Evolutionary conservation across 2,888 invertebrate species (phyloP).

Genomic region (Chloroclystis v-ata): DNA sequence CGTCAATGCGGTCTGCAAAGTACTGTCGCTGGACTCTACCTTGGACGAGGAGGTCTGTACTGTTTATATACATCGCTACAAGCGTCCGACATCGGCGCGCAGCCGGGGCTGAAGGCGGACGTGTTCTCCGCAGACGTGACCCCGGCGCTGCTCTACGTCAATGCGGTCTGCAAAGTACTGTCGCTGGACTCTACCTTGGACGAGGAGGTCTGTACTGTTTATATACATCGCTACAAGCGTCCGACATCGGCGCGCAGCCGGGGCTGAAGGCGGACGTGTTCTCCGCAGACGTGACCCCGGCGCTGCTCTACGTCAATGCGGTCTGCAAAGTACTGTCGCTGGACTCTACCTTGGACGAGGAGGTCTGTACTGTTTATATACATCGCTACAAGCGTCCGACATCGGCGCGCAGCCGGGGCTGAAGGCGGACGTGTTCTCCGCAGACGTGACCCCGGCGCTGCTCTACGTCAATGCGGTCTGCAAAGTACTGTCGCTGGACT

Average conservation of each 20-base stretch:
- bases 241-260: slow-evolving; percentile 47
- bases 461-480: slow-evolving; percentile 93
- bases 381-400: slow-evolving; percentile 42
- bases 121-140: slow-evolving; percentile 67
- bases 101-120: slow-evolving; percentile 61
- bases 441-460: slow-evolving; percentile 84
- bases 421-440: slow-evolving; percentile 57
- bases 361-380: slow-evolving; percentile 56
- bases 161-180: slow-evolving; percentile 90
- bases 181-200: slow-evolving; percentile 81
- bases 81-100: slow-evolving; percentile 39
- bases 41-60: slow-evolving; percentile 80
- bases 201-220: slow-evolving; percentile 71
- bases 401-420: slow-evolving; percentile 52
- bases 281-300: slow-evolving; percentile 80
- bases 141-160: slow-evolving; percentile 92
- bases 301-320: slow-evolving; percentile 92
- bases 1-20: slow-evolving; percentile 92
- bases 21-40: slow-evolving; percentile 80
- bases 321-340: slow-evolving; percentile 87
- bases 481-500: slow-evolving; percentile 84
- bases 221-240: slow-evolving; percentile 39
- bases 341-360: slow-evolving; percentile 81
- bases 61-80: slow-evolving; percentile 37
- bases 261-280: slow-evolving; percentile 62